Percentiles rank a stretch among this genome's conserved stretches.
These are phyloP conservation scores for Trichogramma dendrolimi DNA, from an alignment of 2,888 invertebrate genomes.

Conservation along the genomic window DNA sequence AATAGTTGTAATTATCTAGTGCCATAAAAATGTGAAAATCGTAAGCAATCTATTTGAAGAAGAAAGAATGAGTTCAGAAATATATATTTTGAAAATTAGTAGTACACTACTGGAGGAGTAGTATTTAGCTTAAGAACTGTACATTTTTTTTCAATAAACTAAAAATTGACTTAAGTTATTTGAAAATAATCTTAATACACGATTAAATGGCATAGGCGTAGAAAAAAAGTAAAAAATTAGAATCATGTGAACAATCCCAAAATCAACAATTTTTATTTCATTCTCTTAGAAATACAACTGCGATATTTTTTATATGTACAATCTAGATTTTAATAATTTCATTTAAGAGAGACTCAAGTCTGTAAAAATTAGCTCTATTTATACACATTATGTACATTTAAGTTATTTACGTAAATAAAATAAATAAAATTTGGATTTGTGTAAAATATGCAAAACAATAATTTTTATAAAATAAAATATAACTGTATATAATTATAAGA, in stretches of 20 bases:
- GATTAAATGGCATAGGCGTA: background rate
- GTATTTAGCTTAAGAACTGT: no score
- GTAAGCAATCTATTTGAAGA: no score
- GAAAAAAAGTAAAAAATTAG: background rate
- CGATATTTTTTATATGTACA: constrained; percentile 9
- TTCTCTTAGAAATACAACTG: constrained; percentile 22
- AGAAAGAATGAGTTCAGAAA: no score
- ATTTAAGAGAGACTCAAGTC: constrained; percentile 15
- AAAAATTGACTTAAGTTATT: no score
- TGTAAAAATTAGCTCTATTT: constrained; percentile 18
- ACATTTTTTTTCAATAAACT: no score
- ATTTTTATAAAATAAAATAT: constrained; percentile 13
- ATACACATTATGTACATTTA: constrained; percentile 19
- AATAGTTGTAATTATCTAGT: no score
- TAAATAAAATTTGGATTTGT: constrained; percentile 19
- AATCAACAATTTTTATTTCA: constrained; percentile 21
- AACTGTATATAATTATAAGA: background rate
- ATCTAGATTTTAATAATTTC: constrained; percentile 13
- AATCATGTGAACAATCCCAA: background rate
- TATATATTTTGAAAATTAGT: no score
- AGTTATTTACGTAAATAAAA: constrained; percentile 17
- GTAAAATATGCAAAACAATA: constrained; percentile 4
- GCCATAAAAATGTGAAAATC: no score
- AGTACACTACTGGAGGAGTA: no score
- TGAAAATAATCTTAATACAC: no score